Evolutionary conservation across 2,797 vertebrate genomes (phyloP), one percentile per base, ranked within the genome.

Genomic region (Coreius guichenoti): DNA sequence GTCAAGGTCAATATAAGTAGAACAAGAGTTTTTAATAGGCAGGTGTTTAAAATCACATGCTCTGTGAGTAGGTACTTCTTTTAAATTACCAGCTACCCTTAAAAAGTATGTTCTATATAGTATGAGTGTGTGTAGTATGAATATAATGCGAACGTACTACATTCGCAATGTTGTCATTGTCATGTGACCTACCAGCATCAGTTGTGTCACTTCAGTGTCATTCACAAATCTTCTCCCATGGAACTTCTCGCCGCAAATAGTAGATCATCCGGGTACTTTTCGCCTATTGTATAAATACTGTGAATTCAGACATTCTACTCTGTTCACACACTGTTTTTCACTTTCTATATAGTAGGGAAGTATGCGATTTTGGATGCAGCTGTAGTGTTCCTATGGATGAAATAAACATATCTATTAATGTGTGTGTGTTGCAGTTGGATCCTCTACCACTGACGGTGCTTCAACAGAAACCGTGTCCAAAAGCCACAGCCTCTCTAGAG

Each of bases 401-500:
- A 69, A n/a, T 11, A 36, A 80, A 36, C 43, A n/a, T n/a, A 23
- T n/a, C 9, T 16, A 12, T 19, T 16, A 39, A 51, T 74, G 43
- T 88, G 29, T 83, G 3, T 84, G 90, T 80, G 63, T 80, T 33
- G 74, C 89, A 99, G 98, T 92, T 97, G 89, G 96, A 97, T 87
- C 94, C 97, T n/a, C 88, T 96, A 87, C 96, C 97, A 14, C 95
- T 96, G 43, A 93, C 94, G 72, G 91, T 96, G 84, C 93, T 96
- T 87, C 96, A 96, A 89, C 95, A 97, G 91, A 96, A 97, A 90
- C 97, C 98, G 0, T 99, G 96, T 81, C 92, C 94, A 0, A 99
- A 98, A 29, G 98, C 97, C 0, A 95, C 96, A 80, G 92, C 96
- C 84, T 97, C 98, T 0, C 91, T 99, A 89, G 97, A 99, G 92